Evolutionary conservation across 2,113 vertebrate genomes (phyloP), one percentile per base, ranked within the genome.

Genomic region (Limanda limanda): DNA sequence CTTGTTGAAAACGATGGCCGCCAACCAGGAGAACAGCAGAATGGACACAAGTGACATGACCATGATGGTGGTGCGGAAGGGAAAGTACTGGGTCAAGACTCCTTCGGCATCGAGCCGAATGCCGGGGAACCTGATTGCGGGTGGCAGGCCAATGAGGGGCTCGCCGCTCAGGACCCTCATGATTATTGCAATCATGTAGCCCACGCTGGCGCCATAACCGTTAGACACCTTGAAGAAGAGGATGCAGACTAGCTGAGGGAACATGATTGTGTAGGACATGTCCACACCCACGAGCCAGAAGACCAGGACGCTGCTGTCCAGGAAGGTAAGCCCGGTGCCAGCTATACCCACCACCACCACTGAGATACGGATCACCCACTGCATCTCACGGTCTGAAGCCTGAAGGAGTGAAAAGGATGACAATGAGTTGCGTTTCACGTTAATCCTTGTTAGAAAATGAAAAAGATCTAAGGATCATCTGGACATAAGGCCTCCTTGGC

Each of bases 261-360:
- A 96, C 71, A 96, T 93, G 24, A 96, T 86, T 2, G 94, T 90
- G 0, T 96, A 96, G 24, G 95, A 94, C 88, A 96, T 92, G 79
- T 96, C 95, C 13, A 94, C 94, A 0, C 95, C 94, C 59, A 96
- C 91, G n/a, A 96, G 91, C 95, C 95, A 96, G 71, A 96, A 94
- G 68, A 95, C 93, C 2, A 95, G 94, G 70, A 96, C 71, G 3
- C 95, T 96, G 84, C 71, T 89, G 77, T 95, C 94, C 65, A 92
- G 78, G 78, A 95, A 95, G 42, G 95, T 94, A 81, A 96, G 85
- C 20, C 37, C 72, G 0, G 92, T 93, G 62, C 95, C 95, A 2
- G 84, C 81, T 0, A 94, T 25, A 35, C 95, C 96, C 76, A 95
- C 93, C 14, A 90, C 40, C 58, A 96, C 18, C 88, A 95, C 94